These are phyloP conservation scores for Poeciliopsis turneri DNA, from an alignment of 2,797 vertebrate species.

Conservation along the genomic window DNA sequence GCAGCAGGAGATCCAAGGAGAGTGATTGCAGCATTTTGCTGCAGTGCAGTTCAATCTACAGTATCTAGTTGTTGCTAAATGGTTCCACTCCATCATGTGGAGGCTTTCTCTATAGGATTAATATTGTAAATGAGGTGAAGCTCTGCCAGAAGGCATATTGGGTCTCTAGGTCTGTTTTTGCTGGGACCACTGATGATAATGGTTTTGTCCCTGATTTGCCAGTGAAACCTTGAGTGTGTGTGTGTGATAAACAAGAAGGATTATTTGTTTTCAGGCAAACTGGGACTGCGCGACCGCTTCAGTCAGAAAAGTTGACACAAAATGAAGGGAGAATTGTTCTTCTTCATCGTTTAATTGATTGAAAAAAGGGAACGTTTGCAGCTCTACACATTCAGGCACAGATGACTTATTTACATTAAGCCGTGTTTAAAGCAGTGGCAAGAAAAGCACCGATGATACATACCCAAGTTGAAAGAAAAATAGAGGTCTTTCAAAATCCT, in stretches of 20 bases:
- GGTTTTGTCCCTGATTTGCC: constrained; percentile 39
- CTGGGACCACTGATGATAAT: constrained; percentile 47
- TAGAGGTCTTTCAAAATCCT: constrained; percentile 6
- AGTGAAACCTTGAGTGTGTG: constrained; percentile 28
- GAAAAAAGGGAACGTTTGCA: constrained; percentile 40
- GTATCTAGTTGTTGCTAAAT: constrained; percentile 61
- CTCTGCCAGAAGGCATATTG: constrained; percentile 17
- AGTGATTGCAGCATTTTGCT: constrained; percentile 54
- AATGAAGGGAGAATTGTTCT: constrained; percentile 52
- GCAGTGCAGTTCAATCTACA: constrained; percentile 62
- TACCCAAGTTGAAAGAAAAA: constrained; percentile 37
- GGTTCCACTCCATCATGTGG: constrained; percentile 56
- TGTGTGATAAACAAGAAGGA: constrained; percentile 1
- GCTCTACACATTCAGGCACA: constrained; percentile 54
- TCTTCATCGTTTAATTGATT: constrained; percentile 69
- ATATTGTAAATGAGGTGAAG: constrained; percentile 45
- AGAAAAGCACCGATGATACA: constrained; percentile 45
- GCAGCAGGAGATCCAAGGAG: constrained; percentile 36
- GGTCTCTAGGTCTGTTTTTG: constrained; percentile 23
- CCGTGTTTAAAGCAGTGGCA: constrained; percentile 37
- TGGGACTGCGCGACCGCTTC: constrained; percentile 8
- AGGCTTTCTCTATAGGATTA: constrained; percentile 40
- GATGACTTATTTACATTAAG: constrained; percentile 60
- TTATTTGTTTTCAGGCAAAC: not conserved
- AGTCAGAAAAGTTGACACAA: constrained; percentile 49